Conservation (phyloP, 1,140 invertebrate genomes). For the Drosophila tropicalis region DNA sequence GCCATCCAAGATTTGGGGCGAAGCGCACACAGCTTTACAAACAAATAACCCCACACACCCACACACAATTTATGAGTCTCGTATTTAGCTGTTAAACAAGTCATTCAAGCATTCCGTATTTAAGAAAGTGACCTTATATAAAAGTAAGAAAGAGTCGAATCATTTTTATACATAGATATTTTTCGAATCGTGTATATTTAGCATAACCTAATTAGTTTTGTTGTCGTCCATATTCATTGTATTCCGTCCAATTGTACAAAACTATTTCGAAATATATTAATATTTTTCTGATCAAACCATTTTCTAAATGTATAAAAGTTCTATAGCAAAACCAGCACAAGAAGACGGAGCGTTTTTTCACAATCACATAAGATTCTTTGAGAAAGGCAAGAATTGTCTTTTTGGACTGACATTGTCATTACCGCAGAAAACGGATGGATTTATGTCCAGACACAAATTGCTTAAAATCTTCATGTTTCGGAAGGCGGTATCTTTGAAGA, state of each 20-base stretch:
- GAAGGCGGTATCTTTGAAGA: too few relatives aligned
- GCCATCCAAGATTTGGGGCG: constrained; percentile 45
- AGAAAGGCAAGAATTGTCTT: too few relatives aligned
- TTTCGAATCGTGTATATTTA: constrained; percentile 43
- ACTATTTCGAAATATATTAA: constrained; percentile 26
- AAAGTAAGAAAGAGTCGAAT: constrained; percentile 54
- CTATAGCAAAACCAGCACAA: too few relatives aligned
- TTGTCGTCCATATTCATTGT: constrained; percentile 33
- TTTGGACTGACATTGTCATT: too few relatives aligned
- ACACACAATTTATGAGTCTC: constrained; percentile 55
- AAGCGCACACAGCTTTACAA: constrained; percentile 60
- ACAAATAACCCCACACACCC: constrained; percentile 20
- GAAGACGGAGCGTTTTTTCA: too few relatives aligned
- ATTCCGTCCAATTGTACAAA: constrained; percentile 51
- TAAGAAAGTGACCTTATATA: constrained; percentile 77
- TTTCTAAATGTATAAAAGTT: too few relatives aligned
- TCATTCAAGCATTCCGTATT: constrained; percentile 59
- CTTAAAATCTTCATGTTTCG: too few relatives aligned
- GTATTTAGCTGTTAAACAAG: constrained; percentile 45
- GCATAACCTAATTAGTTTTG: constrained; percentile 47
- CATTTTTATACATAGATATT: constrained; percentile 43
- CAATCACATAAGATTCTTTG: too few relatives aligned
- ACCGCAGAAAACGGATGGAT: too few relatives aligned
- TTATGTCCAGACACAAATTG: too few relatives aligned
- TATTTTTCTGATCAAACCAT: constrained; percentile 13